These are phyloP conservation scores for Papilio demoleus DNA, from an alignment of 2,888 invertebrate species.

Conservation along the genomic window DNA sequence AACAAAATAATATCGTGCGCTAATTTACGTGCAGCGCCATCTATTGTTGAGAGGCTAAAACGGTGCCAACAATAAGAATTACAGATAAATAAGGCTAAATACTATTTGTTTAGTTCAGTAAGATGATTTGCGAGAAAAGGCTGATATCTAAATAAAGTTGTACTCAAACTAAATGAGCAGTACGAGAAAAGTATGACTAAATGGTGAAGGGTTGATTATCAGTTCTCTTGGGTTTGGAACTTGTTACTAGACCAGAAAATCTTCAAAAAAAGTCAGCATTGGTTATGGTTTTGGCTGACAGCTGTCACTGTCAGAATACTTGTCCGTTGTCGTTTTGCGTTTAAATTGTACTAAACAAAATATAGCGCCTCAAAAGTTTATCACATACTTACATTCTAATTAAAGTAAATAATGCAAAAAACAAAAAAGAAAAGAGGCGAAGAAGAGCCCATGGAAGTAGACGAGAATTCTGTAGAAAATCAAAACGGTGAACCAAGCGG, in stretches of 20 bases:
- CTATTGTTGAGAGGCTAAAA: too few species aligned
- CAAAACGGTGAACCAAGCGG: constrained; percentile 49
- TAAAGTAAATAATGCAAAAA: constrained; percentile 56
- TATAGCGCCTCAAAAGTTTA: not conserved
- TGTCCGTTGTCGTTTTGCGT: constrained; percentile 6
- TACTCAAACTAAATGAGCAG: too few species aligned
- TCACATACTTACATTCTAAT: constrained; percentile 1
- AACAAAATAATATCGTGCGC: too few species aligned
- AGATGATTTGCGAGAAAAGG: too few species aligned
- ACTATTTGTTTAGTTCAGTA: too few species aligned
- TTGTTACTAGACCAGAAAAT: not conserved
- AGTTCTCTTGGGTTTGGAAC: not conserved
- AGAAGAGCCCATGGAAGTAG: constrained; percentile 74
- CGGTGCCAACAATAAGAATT: too few species aligned
- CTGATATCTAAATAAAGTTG: too few species aligned
- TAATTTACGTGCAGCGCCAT: too few species aligned
- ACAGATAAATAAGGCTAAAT: too few species aligned
- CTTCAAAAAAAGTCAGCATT: not conserved
- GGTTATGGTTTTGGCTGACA: not conserved
- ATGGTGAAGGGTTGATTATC: too few species aligned
- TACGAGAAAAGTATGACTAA: too few species aligned
- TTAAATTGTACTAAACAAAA: constrained; percentile 10
- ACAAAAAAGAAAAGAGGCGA: constrained; percentile 59
- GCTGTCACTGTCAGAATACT: constrained; percentile 11
- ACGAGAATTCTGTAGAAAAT: constrained; percentile 53